Percentiles rank a stretch among this genome's conserved stretches.
Evolutionary conservation across 2,113 vertebrate genomes (phyloP).

Genomic region (Corydoras maculifer): DNA sequence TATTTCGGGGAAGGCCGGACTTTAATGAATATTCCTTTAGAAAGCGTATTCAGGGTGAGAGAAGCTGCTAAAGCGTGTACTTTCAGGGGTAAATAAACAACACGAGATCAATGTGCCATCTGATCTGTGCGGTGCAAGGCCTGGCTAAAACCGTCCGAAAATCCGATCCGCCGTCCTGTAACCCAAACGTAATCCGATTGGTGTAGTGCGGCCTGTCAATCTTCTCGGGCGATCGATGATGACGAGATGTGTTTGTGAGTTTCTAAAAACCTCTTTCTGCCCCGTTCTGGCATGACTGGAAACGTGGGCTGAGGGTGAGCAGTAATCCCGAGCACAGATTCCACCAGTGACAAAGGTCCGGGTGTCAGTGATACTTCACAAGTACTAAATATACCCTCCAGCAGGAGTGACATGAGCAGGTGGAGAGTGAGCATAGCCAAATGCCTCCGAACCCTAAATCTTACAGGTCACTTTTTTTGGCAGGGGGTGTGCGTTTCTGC

Average conservation of each 20-base stretch:
- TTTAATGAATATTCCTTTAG: constrained; percentile 25
- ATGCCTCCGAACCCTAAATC: constrained; percentile 73
- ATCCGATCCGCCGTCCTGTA: constrained; percentile 9
- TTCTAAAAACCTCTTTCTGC: constrained; percentile 7
- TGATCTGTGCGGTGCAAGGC: no score
- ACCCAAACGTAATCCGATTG: constrained; percentile 1
- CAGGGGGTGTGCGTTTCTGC: constrained; percentile 44
- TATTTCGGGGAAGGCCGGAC: constrained; percentile 40
- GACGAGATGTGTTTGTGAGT: constrained; percentile 4
- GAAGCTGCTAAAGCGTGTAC: constrained; percentile 15
- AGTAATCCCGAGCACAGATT: constrained; percentile 65
- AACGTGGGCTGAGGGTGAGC: constrained; percentile 44
- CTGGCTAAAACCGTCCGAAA: neutral
- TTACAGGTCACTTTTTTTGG: constrained; percentile 67
- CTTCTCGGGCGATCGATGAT: neutral
- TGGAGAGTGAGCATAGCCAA: constrained; percentile 73
- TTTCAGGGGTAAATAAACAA: constrained; percentile 33
- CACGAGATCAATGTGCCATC: neutral
- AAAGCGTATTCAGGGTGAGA: neutral
- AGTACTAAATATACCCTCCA: constrained; percentile 85
- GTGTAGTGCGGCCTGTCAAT: neutral
- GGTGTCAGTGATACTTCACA: constrained; percentile 86
- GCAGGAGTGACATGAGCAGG: constrained; percentile 84
- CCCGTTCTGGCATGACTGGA: constrained; percentile 58
- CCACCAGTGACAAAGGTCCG: constrained; percentile 86